Base-by-base conservation (phyloP, 2,113 vertebrate genomes). In the Oreotrochilus melanogaster region DNA sequence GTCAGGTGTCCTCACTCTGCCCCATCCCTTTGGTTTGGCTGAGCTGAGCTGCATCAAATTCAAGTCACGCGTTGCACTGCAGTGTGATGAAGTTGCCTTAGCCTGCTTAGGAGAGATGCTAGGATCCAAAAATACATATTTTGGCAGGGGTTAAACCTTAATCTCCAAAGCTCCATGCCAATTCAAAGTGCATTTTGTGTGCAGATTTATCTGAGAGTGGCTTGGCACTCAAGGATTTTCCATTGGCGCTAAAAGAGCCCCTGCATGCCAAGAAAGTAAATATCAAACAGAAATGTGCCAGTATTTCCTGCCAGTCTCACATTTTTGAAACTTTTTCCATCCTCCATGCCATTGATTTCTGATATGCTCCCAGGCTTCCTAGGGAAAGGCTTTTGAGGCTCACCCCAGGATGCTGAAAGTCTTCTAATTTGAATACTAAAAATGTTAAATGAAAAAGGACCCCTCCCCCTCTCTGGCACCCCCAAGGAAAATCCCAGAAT, bases 181-280 rank as follows among this genome's bases (percentile, higher is more conserved):
- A 93, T 94, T 96, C 92, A 95, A 95, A 97, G 92, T 82, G 51
- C 80, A 85, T 88, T 94, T 93, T 78, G 47, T 96, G 91, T 95
- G 92, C 94, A 94, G 96, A 97, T 98, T 93, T 98, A 97, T 98
- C 97, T 97, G 95, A 97, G 96, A 95, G 88, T 97, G 92, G 94
- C 95, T 97, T 98, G 98, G 98, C 97, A 98, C 97, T 94, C 57
- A 93, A 96, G 92, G 96, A 98, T 97, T 98, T 98, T 98, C 98
- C 98, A 96, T 4, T 98, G 98, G 98, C 98, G 28, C 85, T 87
- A 85, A 93, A 96, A 45, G 51, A 92, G 56, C 37, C 22, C 8
- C 10, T 35, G 11, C 47, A 71, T 97, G 98, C 98, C 98, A 98
- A 97, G 97, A 98, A 97, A 96, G 93, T 78, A 97, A 97, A 97